Evolutionary conservation across 2,888 invertebrate species (phyloP), one percentile per base, ranked within the genome.

Genomic region (Neocrepidodera transversa): DNA sequence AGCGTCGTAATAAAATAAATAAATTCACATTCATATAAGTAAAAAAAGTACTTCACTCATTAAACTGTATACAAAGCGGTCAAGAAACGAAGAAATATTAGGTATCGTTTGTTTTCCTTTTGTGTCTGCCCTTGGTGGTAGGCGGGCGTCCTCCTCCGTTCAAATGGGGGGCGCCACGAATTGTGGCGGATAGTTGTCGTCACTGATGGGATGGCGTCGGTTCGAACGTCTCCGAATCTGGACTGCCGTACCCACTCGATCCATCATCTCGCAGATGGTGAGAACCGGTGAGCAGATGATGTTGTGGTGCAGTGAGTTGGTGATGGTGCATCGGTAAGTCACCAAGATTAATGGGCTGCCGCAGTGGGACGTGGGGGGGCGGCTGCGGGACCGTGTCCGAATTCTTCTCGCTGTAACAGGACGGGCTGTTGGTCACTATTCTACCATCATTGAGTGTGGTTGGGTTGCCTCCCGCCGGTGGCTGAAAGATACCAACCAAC

Each of bases 221-320:
- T 57, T 84, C 84, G 71, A 83, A 82, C 28, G 86, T 87, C 69
- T 87, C 87, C 10, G 88, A 87, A 78, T 89, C 88, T 20, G 91
- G 90, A 79, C 90, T 90, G 71, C 90, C 90, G 81, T 91, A 91
- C 1, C 91, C 91, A 77, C 89, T 90, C 73, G 89, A 89, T 17
- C 88, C 88, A 77, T 90, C 91, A 71, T 90, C 90, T 80, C 65
- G 68, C 20, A 28, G 35, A 6, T 48, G 55, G 36, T 71, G 68
- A 68, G 69, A 65, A 65, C 70, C 69, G 71, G 73, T 70, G 68
- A 71, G 71, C 70, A 73, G 8, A 6, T 30, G 42, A 11, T 54
- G 17, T 3, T 53, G 32, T 13, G 43, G 71, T 65, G 49, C 28
- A 10, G 42, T 18, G 18, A 18, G 32, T 8, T 32, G 48, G 18